These are phyloP conservation scores for Dynastes maya DNA, from an alignment of 2,888 invertebrate genomes.

Conservation along the genomic window DNA sequence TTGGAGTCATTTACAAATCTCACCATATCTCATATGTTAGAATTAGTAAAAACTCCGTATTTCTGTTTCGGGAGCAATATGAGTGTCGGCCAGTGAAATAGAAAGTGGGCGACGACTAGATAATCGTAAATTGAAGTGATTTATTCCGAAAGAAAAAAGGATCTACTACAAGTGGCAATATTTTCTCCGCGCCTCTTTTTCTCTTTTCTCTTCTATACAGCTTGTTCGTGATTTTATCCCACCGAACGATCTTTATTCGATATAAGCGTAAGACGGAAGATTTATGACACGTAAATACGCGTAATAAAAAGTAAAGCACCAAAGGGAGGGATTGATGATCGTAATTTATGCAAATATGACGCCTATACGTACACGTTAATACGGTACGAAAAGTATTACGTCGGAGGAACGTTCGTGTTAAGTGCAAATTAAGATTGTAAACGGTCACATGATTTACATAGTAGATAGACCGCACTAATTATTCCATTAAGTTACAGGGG, in stretches of 20 bases:
- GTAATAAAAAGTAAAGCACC: too few species aligned
- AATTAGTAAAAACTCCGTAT: too few species aligned
- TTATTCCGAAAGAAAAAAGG: neutral
- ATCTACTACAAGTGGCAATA: slow-evolving; percentile 2
- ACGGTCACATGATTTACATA: slow-evolving; percentile 28
- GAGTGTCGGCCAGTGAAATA: too few species aligned
- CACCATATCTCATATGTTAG: too few species aligned
- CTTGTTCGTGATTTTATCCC: too few species aligned
- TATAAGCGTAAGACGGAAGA: too few species aligned
- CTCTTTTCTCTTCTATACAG: neutral
- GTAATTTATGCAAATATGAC: slow-evolving; percentile 7
- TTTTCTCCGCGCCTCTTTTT: neutral
- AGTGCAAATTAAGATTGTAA: slow-evolving; percentile 9
- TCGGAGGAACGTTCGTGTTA: slow-evolving; percentile 12
- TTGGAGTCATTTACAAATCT: too few species aligned
- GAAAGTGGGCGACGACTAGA: neutral
- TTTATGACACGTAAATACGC: too few species aligned
- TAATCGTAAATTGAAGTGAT: slow-evolving; percentile 6
- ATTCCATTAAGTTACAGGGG: slow-evolving; percentile 7
- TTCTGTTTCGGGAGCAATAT: too few species aligned
- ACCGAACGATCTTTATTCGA: too few species aligned
- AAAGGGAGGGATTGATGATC: neutral
- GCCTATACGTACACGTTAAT: slow-evolving; percentile 1
- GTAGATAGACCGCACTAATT: slow-evolving; percentile 19
- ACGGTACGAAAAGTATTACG: neutral